These are phyloP conservation scores for Platichthys stellatus DNA, from an alignment of 2,113 vertebrate species.

Conservation along the genomic window DNA sequence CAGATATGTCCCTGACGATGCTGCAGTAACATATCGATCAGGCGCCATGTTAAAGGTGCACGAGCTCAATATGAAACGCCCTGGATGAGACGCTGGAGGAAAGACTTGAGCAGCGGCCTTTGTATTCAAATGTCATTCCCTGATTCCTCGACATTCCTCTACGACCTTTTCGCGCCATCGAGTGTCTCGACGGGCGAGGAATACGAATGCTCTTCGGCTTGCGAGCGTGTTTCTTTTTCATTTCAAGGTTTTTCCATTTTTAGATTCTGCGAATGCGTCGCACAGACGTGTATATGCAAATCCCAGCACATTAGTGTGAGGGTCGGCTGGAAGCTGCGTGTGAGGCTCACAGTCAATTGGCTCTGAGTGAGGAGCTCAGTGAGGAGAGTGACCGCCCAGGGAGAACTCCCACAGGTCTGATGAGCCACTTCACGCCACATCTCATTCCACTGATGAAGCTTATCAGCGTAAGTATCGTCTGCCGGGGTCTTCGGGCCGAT, in stretches of 20 bases:
- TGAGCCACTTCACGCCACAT: conserved; percentile 57
- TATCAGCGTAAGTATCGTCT: conserved; percentile 50
- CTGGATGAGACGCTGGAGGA: conserved; percentile 34
- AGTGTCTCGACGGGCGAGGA: conserved; percentile 35
- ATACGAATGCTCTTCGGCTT: conserved; percentile 43
- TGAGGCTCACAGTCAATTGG: conserved; percentile 40
- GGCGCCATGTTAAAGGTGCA: conserved; percentile 57
- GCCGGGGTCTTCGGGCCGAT: conserved; percentile 30
- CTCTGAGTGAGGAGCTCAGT: conserved; percentile 47
- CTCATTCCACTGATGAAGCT: conserved; percentile 57
- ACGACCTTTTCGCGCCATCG: conserved; percentile 60
- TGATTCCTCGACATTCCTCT: conserved; percentile 55
- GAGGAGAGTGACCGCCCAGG: conserved; percentile 29
- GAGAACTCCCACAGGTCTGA: conserved; percentile 55
- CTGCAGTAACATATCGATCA: conserved; percentile 79
- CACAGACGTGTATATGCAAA: conserved; percentile 44
- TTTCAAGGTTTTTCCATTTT: conserved; percentile 20
- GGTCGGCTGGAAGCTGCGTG: conserved; percentile 35
- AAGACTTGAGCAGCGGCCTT: conserved; percentile 56
- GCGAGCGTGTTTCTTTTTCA: conserved; percentile 4
- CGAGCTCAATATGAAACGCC: conserved; percentile 68
- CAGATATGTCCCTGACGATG: conserved; percentile 73
- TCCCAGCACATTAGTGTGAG: conserved; percentile 28
- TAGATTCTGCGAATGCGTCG: background rate
- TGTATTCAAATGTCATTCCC: conserved; percentile 77